Conservation (phyloP, 2,888 invertebrate genomes). For the Drosophila algonquin region DNA sequence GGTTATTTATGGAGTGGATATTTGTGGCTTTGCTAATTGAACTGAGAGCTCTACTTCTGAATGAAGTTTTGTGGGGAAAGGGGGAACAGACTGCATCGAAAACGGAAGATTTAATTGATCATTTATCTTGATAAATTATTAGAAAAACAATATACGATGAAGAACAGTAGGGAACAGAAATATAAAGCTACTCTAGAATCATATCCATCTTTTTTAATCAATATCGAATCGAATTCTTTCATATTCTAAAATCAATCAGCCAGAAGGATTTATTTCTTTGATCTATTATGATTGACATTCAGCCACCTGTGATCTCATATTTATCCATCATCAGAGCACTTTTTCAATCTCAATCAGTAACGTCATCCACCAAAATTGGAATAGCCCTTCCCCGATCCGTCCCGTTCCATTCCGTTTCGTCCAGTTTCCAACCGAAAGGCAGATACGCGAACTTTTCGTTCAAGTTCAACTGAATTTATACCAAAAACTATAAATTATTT, state of each 20-base stretch:
- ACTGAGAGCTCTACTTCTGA: constrained; percentile 16
- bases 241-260: too few relatives aligned
- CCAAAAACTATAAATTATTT: constrained; percentile 66
- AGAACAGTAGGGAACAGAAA: too few relatives aligned
- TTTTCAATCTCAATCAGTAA: constrained; percentile 23
- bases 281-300: neutral
- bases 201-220: neutral
- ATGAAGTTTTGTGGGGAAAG: neutral
- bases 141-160: neutral
- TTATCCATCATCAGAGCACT: constrained; percentile 12
- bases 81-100: neutral
- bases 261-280: too few relatives aligned
- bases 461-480: constrained; percentile 72
- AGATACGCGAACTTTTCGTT: constrained; percentile 20
- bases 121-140: neutral
- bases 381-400: neutral
- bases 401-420: neutral
- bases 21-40: constrained; percentile 25
- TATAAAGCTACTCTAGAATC: too few relatives aligned
- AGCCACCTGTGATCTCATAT: constrained; percentile 1
- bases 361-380: constrained; percentile 42
- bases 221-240: neutral
- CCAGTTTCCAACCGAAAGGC: constrained; percentile 12
- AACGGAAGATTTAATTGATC: neutral
- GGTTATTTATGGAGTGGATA: constrained; percentile 65